These are phyloP conservation scores for Triplophysa tibetana DNA, from an alignment of 2,113 vertebrate species.

Conservation along the genomic window DNA sequence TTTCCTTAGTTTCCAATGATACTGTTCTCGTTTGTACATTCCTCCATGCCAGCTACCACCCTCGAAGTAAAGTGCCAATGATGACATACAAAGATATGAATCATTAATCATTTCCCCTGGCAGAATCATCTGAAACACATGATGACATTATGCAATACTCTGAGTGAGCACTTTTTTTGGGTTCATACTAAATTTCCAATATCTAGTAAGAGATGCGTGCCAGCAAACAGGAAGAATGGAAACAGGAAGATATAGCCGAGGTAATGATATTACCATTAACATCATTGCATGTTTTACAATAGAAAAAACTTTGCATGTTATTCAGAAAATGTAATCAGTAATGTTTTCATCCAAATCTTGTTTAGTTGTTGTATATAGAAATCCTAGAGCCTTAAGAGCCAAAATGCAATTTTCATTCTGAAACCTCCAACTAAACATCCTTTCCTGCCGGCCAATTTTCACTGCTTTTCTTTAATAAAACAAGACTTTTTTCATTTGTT, in stretches of 20 bases:
- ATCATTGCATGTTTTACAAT: not conserved
- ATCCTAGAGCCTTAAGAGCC: not conserved
- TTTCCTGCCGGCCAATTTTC: conserved; percentile 28
- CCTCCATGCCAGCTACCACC: conserved; percentile 40
- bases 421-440: conserved; percentile 40
- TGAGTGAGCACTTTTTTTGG: conserved; percentile 17
- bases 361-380: not conserved
- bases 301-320: not conserved
- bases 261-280: not conserved
- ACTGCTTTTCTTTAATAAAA: conserved; percentile 41
- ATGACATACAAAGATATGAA: conserved; percentile 47
- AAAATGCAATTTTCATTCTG: not conserved
- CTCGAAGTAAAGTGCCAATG: conserved; percentile 32
- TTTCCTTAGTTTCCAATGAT: not conserved
- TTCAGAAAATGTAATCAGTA: no score
- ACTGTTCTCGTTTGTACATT: not conserved
- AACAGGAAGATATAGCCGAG: not conserved
- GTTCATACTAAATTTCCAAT: conserved; percentile 39
- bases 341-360: no score
- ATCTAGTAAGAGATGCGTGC: conserved; percentile 42
- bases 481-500: conserved; percentile 42
- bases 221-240: no score
- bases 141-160: conserved; percentile 17
- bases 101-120: conserved; percentile 53
- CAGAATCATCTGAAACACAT: conserved; percentile 25